These are phyloP conservation scores for Pachycephala philippinensis DNA, from an alignment of 2,113 vertebrate genomes.

Conservation along the genomic window DNA sequence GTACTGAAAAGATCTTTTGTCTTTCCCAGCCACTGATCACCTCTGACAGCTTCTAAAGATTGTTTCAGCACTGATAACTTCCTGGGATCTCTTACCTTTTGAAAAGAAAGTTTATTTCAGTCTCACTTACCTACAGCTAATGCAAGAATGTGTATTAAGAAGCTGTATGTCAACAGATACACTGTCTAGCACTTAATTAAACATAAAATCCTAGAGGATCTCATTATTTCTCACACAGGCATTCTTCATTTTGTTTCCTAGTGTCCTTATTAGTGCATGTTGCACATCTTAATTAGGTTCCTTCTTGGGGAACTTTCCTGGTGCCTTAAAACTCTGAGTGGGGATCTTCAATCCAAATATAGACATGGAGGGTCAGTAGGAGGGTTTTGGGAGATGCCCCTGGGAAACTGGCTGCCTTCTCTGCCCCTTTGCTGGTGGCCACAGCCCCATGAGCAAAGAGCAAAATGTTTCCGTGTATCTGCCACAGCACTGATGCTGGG, in stretches of 20 bases:
- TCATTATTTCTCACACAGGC: neutral
- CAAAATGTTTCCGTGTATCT: neutral
- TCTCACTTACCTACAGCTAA: neutral
- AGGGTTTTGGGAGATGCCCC: neutral
- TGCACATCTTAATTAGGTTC: neutral
- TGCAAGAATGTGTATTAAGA: neutral
- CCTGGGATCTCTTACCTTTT: neutral
- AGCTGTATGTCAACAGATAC: neutral
- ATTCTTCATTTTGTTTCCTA: neutral
- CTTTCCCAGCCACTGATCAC: neutral
- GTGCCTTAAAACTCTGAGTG: neutral
- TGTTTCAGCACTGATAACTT: neutral
- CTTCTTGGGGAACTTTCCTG: neutral
- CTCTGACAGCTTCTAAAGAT: slow-evolving; percentile 10
- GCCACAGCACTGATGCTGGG: neutral
- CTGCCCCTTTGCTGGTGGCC: neutral
- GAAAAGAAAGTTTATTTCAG: neutral
- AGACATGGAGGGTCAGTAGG: neutral
- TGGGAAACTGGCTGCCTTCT: neutral
- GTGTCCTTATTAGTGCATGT: neutral
- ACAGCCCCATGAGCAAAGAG: neutral
- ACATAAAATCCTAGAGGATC: neutral
- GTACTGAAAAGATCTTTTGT: neutral
- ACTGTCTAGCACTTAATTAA: slow-evolving; percentile 11
- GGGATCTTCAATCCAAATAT: neutral